Evolutionary conservation across 2,797 vertebrate genomes (phyloP), one percentile per base, ranked within the genome.

Genomic region (Micromesistius poutassou): DNA sequence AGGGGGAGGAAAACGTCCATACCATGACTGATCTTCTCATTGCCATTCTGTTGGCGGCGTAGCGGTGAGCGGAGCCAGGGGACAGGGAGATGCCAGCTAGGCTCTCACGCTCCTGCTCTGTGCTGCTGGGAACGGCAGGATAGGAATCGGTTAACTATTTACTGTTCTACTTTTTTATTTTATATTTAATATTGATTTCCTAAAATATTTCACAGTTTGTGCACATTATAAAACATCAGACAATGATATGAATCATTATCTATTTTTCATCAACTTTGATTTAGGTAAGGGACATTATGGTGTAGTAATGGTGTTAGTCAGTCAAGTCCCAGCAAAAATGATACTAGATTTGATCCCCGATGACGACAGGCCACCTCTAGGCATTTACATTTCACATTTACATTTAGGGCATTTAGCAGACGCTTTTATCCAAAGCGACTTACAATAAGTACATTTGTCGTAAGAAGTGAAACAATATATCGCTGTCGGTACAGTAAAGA

Each of bases 1-100:
- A 70, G 28, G 66, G 28, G 13, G 28, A 3, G 50, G 36, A 62
- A 25, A 35, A 7, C 16, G 6, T 71, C 55, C 30, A 5, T 89
- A 94, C 94, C 94, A 93, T 94, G 78, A 85, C 85, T 8, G 88
- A 76, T 86, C 90, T 90, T 77, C 93, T 93, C 74, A 92, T 80
- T 2, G 92, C 89, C 75, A 81, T 33, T 79, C 92, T 89, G 36
- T 93, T 92, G 40, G 93, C 92, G 13, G 88, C 46, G 72, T 91
- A 91, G 74, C 87, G 88, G 22, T 86, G 88, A 12, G 87, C 84
- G 79, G 90, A 81, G 73, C 77, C 88, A 4, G 92, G 91, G 0
- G 91, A 92, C 36, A 82, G 79, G 38, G 76, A 50, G 62, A 82
- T 78, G 31, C 81, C 86, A 9, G 72, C 33, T 0, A 83, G 42